Conservation (phyloP, 2,797 vertebrate species). For the Lerista edwardsae region DNA sequence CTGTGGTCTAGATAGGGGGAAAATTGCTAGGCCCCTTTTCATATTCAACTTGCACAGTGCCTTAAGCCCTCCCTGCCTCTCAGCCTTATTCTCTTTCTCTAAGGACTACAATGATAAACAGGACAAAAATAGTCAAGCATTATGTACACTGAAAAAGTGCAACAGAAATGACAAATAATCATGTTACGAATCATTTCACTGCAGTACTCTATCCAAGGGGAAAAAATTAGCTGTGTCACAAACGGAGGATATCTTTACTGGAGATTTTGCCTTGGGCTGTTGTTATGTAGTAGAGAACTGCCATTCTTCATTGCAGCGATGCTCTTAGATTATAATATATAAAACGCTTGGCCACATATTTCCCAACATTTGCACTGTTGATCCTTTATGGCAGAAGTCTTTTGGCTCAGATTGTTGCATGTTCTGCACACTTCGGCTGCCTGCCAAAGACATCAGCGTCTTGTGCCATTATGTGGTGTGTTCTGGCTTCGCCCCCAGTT, state of each 20-base stretch:
- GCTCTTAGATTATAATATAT: conserved; percentile 28
- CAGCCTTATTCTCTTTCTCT: background rate
- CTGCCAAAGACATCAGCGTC: background rate
- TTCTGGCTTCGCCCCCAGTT: background rate
- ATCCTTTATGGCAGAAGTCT: background rate
- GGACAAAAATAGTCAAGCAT: background rate
- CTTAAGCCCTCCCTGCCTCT: background rate
- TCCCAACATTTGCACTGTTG: background rate
- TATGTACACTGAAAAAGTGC: conserved; percentile 1
- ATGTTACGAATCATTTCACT: conserved; percentile 32
- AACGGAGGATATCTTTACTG: background rate
- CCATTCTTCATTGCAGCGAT: conserved; percentile 7
- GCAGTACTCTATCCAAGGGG: conserved; percentile 19
- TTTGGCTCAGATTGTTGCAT: background rate
- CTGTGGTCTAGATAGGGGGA: background rate
- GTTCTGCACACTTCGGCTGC: background rate
- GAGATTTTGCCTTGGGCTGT: conserved; percentile 31
- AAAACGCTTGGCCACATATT: conserved; percentile 14
- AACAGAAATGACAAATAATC: conserved; percentile 1
- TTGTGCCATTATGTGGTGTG: background rate
- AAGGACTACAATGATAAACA: background rate
- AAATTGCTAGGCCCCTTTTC: background rate
- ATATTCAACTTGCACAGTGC: background rate
- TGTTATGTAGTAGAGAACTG: conserved; percentile 25
- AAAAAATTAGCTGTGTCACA: conserved; percentile 31